phyloP scores from a whole-genome alignment of 2,113 vertebrate species.

The Corythornis madagascariensis region DNA sequence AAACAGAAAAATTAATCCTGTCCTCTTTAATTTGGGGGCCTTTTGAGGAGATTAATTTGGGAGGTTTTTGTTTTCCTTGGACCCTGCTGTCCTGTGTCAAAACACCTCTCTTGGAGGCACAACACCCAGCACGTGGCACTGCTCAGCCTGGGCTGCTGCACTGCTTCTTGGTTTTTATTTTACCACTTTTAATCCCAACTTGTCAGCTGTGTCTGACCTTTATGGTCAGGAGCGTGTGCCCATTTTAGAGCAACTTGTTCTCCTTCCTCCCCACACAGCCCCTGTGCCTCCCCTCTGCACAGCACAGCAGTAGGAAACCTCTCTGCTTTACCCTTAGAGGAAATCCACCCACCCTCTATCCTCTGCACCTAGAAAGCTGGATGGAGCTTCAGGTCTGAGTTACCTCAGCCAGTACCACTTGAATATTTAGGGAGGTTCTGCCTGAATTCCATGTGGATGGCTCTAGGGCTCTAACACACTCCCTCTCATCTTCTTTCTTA shows the following conservation, averaged over 20 bases:
- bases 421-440: neutral
- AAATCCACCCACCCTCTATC: neutral
- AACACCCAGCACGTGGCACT: neutral
- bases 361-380: neutral
- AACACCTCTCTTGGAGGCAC: neutral
- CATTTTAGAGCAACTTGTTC: neutral
- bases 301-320: neutral
- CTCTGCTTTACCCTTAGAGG: neutral
- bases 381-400: neutral
- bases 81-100: neutral
- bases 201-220: neutral
- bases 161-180: neutral
- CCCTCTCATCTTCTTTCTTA: neutral
- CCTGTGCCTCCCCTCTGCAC: neutral
- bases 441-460: conserved; percentile 55
- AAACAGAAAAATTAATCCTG: neutral
- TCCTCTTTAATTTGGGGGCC: neutral
- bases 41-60: neutral
- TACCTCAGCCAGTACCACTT: neutral
- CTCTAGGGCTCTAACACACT: neutral
- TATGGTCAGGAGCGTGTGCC: neutral
- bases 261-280: neutral
- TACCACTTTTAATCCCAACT: neutral
- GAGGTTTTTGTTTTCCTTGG: neutral
- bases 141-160: neutral